phyloP scores from a whole-genome alignment of 2,797 vertebrate species.

The Allobates femoralis region DNA sequence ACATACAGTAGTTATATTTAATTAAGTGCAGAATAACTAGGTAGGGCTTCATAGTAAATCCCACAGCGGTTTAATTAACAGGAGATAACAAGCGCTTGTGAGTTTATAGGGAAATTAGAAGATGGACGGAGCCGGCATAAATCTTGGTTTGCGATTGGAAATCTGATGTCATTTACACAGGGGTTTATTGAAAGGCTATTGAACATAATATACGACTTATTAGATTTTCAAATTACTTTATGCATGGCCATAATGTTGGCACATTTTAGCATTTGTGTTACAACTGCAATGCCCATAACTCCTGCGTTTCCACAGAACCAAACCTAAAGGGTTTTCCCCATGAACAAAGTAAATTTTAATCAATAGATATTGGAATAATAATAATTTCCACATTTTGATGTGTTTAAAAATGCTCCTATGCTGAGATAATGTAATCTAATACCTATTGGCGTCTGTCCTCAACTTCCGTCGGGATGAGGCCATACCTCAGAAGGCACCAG shows the following conservation, averaged over 20 bases:
- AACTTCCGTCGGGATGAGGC: no score
- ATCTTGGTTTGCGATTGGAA: not conserved
- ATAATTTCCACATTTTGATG: no score
- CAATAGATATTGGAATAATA: no score
- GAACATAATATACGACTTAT: not conserved
- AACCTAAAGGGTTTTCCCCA: no score
- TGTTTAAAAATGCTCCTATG: no score
- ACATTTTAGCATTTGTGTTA: not conserved
- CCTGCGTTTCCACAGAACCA: not conserved
- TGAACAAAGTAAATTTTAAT: no score
- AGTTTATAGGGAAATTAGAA: conserved; percentile 43
- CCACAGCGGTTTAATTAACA: conserved; percentile 45
- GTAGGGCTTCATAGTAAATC: conserved; percentile 37
- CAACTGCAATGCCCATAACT: not conserved
- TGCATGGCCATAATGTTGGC: not conserved
- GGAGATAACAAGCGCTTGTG: conserved; percentile 44
- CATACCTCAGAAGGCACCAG: no score
- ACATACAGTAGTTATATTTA: conserved; percentile 56
- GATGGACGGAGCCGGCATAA: conserved; percentile 7
- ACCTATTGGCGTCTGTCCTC: no score
- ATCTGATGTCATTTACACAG: not conserved
- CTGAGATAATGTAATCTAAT: no score
- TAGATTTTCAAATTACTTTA: not conserved
- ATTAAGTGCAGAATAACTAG: conserved; percentile 56
- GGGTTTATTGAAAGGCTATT: conserved; percentile 12